phyloP scores from a whole-genome alignment of 2,113 vertebrate genomes.

The Phodopus roborovskii region DNA sequence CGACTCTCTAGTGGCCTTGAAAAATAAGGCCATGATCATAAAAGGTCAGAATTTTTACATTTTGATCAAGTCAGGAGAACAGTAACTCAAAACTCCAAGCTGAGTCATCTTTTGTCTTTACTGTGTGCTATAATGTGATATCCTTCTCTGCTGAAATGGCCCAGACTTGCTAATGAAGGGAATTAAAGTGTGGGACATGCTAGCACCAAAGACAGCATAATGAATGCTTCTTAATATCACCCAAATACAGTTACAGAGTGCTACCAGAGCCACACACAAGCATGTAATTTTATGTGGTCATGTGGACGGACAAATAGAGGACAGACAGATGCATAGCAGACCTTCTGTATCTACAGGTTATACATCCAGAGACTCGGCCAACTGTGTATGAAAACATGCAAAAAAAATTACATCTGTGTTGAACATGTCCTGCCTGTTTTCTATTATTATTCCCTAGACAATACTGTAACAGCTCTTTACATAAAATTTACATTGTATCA shows the following conservation, averaged over 20 bases:
- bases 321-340: not conserved
- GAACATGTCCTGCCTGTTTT: not conserved
- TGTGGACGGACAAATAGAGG: not conserved
- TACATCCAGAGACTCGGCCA: not conserved
- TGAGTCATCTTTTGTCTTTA: not conserved
- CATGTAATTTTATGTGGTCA: not conserved
- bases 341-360: not conserved
- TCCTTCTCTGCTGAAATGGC: not conserved
- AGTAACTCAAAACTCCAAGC: not conserved
- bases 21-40: constrained; percentile 55
- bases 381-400: not conserved
- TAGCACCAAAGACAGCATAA: not conserved
- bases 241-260: not conserved
- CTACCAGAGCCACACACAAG: not conserved
- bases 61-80: not conserved
- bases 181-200: not conserved
- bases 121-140: not conserved
- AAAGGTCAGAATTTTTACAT: constrained; percentile 51
- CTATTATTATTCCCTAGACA: not conserved
- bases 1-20: not conserved
- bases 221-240: not conserved
- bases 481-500: not conserved
- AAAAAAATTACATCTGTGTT: not conserved
- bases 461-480: not conserved
- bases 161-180: not conserved